Conservation (phyloP, 35 echinoderm and acorn worm genomes). For the Eucidaris tribuloides region DNA sequence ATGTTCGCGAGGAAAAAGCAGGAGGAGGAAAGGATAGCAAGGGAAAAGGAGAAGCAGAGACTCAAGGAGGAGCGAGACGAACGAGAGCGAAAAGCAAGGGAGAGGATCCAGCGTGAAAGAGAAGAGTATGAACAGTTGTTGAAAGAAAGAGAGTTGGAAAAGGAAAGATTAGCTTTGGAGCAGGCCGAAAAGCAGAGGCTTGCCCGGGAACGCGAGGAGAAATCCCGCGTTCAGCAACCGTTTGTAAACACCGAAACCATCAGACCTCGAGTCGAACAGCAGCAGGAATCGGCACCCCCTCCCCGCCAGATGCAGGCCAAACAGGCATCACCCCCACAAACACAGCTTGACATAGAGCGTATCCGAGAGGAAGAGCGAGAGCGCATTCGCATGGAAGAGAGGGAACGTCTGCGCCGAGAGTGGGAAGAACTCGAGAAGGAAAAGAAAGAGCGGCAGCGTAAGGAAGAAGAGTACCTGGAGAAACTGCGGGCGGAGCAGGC, state of each 20-base stretch:
- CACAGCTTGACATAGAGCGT: conserved; percentile 26
- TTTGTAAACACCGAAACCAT: background rate
- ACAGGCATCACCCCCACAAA: background rate
- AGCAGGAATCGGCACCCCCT: background rate
- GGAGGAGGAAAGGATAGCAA: conserved; percentile 30
- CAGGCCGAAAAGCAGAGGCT: conserved; percentile 7
- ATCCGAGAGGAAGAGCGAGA: conserved; percentile 70
- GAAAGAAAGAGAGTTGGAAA: conserved; percentile 1
- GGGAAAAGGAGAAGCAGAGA: conserved; percentile 23
- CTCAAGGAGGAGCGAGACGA: conserved; percentile 22
- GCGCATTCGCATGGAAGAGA: conserved; percentile 65
- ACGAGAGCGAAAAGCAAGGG: conserved; percentile 34
- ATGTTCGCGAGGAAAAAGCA: background rate
- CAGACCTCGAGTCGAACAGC: background rate
- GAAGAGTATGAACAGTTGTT: conserved; percentile 21
- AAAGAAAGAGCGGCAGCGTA: conserved; percentile 42
- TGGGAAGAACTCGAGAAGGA: conserved; percentile 79
- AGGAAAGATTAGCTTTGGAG: background rate
- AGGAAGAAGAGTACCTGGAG: conserved; percentile 49
- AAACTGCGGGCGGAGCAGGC: conserved; percentile 56
- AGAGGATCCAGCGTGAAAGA: conserved; percentile 24
- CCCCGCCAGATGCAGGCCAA: background rate
- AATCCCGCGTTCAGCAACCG: background rate
- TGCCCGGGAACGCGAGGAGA: background rate
- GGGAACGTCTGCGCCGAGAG: conserved; percentile 59